These are phyloP conservation scores for Cheilosia vernalis DNA, from an alignment of 2,888 invertebrate genomes.

Conservation along the genomic window DNA sequence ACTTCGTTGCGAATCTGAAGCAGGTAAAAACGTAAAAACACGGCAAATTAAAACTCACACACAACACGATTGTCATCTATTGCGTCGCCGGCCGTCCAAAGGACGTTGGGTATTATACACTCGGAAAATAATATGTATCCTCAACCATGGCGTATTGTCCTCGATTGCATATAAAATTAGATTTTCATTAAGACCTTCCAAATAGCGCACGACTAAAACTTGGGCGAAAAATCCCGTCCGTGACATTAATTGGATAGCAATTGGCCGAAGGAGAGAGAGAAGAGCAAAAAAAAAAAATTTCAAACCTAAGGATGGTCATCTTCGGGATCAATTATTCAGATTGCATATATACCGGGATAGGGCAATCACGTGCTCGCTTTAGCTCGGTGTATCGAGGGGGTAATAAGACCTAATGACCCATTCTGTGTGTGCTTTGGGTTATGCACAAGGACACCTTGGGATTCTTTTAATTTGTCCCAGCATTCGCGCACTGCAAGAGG, in stretches of 20 bases:
- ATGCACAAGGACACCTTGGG: constrained; percentile 73
- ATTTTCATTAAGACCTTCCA: constrained; percentile 72
- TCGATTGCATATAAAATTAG: constrained; percentile 73
- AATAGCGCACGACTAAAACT: constrained; percentile 52
- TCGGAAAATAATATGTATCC: constrained; percentile 23
- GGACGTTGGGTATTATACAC: not conserved
- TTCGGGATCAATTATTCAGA: constrained; percentile 73
- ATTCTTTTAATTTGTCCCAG: constrained; percentile 67
- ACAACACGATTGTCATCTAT: constrained; percentile 27
- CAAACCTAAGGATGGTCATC: constrained; percentile 48
- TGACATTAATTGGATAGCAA: constrained; percentile 75
- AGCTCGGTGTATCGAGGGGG: constrained; percentile 62
- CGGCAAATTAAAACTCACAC: constrained; percentile 63
- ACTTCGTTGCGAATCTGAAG: constrained; percentile 25
- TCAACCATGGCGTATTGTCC: constrained; percentile 47
- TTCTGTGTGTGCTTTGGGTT: constrained; percentile 60
- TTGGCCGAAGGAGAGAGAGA: constrained; percentile 41
- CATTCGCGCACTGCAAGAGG: constrained; percentile 1
- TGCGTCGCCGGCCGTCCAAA: too few species aligned
- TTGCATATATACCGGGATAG: constrained; percentile 38
- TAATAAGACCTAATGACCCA: constrained; percentile 75
- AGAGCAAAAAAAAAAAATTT: constrained; percentile 2
- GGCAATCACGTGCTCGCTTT: constrained; percentile 61
- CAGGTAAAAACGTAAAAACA: constrained; percentile 50
- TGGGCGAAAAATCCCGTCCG: constrained; percentile 56